Conservation (phyloP, 2,113 vertebrate species). For the Calonectris borealis region DNA sequence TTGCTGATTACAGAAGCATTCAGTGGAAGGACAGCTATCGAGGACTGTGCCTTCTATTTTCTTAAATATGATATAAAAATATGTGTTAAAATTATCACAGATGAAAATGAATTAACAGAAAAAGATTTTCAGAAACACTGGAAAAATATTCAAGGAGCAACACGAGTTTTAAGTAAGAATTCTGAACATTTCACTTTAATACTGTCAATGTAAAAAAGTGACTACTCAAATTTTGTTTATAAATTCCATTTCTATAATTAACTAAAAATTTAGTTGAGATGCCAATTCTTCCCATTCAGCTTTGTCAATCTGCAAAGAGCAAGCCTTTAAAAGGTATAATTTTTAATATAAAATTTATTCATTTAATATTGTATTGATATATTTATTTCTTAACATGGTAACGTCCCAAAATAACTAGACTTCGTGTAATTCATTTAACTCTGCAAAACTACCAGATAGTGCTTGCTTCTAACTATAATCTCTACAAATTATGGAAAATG, state of each 20-base stretch:
- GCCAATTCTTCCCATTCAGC: not conserved
- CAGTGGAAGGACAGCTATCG: not conserved
- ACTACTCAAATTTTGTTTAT: not conserved
- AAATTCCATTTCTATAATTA: not conserved
- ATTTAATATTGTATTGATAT: not conserved
- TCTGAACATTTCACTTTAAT: not conserved
- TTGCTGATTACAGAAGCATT: not conserved
- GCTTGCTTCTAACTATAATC: not conserved
- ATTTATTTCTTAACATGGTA: not conserved
- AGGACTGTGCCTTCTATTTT: not conserved
- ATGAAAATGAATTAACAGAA: not conserved
- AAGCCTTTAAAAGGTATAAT: not conserved
- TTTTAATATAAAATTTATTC: not conserved
- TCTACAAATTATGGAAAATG: not conserved
- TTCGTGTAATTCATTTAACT: not conserved
- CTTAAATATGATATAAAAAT: not conserved
- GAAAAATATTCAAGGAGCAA: not conserved
- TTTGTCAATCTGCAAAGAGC: not conserved
- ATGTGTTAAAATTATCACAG: not conserved
- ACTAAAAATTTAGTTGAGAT: not conserved
- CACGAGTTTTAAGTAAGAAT: not conserved
- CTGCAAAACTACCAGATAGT: not conserved
- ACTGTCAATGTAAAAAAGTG: not conserved
- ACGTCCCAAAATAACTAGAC: not conserved
- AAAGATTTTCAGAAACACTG: not conserved